Evolutionary conservation across 2,797 vertebrate genomes (phyloP).

Genomic region (Sylvia borin): DNA sequence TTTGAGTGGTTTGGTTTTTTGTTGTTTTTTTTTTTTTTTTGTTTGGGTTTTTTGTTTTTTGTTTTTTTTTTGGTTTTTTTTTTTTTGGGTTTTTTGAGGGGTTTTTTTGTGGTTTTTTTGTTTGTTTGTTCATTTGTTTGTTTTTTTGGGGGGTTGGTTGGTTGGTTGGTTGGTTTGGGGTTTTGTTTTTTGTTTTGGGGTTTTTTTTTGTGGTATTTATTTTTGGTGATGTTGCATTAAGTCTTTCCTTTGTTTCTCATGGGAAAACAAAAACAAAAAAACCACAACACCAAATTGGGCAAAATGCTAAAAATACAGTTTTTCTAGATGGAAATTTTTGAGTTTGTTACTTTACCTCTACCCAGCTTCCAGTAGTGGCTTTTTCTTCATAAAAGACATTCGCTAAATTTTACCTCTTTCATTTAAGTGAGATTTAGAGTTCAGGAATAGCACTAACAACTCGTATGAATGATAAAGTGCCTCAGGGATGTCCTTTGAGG

Average conservation of each 20-base stretch:
- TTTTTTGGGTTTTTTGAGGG: not conserved
- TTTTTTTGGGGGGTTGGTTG: too few species aligned
- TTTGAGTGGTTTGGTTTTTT: not conserved
- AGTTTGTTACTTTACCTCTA: not conserved
- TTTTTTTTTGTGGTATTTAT: not conserved
- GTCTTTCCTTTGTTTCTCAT: not conserved
- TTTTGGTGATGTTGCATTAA: not conserved
- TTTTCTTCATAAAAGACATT: not conserved
- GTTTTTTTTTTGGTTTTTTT: not conserved
- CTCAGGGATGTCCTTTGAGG: not conserved
- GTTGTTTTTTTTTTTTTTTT: not conserved
- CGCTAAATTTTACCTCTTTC: not conserved
- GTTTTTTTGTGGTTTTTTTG: not conserved
- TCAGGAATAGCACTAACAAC: not conserved
- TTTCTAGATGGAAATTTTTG: not conserved
- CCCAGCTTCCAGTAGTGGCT: not conserved
- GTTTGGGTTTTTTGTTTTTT: not conserved
- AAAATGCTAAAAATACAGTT: not conserved
- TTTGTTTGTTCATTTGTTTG: too few species aligned
- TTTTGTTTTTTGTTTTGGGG: too few species aligned
- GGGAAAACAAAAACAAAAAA: not conserved
- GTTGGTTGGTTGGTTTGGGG: not conserved
- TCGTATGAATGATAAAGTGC: not conserved
- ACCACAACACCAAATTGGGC: rapidly evolving
- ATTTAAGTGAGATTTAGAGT: not conserved